Conservation (phyloP, 2,888 invertebrate genomes). For the Amiota minor region DNA sequence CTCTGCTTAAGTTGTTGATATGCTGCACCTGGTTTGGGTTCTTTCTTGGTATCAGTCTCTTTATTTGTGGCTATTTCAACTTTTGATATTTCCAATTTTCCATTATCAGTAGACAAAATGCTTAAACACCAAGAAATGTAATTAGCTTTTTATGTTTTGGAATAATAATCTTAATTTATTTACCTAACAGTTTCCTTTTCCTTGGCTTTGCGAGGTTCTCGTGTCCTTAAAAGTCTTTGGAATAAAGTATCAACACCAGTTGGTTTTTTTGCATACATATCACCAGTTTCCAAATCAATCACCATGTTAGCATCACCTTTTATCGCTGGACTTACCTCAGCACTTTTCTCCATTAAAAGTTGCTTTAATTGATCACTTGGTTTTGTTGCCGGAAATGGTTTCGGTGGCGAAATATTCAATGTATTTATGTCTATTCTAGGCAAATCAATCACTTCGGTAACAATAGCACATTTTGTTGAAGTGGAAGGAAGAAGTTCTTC, state of each 20-base stretch:
- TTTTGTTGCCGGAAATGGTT: constrained; percentile 45
- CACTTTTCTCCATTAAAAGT: constrained; percentile 50
- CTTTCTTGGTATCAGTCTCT: constrained; percentile 58
- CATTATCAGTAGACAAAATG: constrained; percentile 73
- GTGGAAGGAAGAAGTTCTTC: constrained; percentile 13
- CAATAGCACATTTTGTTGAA: constrained; percentile 42
- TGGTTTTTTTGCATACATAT: constrained; percentile 71
- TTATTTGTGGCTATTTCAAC: constrained; percentile 61
- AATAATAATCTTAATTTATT: constrained; percentile 17
- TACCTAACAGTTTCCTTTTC: constrained; percentile 75
- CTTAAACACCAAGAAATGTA: constrained; percentile 60
- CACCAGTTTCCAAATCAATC: constrained; percentile 78
- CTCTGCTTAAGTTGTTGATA: constrained; percentile 81
- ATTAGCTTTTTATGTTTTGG: background rate
- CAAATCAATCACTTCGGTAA: constrained; percentile 59
- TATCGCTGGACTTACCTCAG: constrained; percentile 74
- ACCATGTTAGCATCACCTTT: constrained; percentile 76
- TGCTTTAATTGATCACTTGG: constrained; percentile 57
- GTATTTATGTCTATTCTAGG: constrained; percentile 62
- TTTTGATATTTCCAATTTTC: constrained; percentile 73
- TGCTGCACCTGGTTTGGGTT: constrained; percentile 81
- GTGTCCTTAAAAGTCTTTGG: constrained; percentile 82
- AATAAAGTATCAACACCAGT: constrained; percentile 81
- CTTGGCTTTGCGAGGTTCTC: constrained; percentile 76
- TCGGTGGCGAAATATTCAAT: constrained; percentile 51